These are phyloP conservation scores for Phrynosoma platyrhinos DNA, from an alignment of 2,113 vertebrate species.

Conservation along the genomic window DNA sequence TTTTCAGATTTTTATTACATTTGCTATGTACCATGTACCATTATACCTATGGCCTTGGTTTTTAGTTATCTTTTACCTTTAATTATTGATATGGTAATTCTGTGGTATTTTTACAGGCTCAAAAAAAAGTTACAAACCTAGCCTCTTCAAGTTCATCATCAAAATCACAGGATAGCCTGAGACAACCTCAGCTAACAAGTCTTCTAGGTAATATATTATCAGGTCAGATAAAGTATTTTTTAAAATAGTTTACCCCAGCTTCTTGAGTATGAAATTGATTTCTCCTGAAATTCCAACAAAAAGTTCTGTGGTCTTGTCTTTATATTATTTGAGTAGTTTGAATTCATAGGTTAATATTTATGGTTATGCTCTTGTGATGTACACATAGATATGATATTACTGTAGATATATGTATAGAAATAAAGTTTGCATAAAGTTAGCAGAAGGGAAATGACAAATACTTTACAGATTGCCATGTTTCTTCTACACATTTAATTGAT, in stretches of 20 bases:
- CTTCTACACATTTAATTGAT: background rate
- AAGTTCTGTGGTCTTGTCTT: background rate
- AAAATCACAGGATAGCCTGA: constrained; percentile 80
- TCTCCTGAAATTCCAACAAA: background rate
- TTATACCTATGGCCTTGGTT: constrained; percentile 9
- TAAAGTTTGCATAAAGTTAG: background rate
- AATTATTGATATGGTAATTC: background rate
- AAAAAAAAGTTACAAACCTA: constrained; percentile 80
- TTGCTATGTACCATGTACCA: background rate
- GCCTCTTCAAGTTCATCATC: constrained; percentile 75
- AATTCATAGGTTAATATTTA: background rate
- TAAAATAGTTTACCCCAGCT: constrained; percentile 44
- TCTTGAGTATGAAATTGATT: constrained; percentile 14
- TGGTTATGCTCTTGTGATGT: too few relatives aligned
- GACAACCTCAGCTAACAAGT: constrained; percentile 81
- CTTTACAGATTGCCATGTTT: too few relatives aligned
- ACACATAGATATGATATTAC: too few relatives aligned
- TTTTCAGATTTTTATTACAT: background rate
- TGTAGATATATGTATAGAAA: background rate
- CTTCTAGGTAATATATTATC: constrained; percentile 81
- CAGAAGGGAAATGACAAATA: background rate
- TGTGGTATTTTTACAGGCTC: constrained; percentile 66
- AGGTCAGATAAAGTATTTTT: constrained; percentile 72
- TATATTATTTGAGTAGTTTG: background rate
- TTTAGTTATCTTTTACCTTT: constrained; percentile 42